A percentile compares a stretch with the other conserved stretches of the same genome.
Conservation (phyloP, 2,113 vertebrate genomes). For the Silurus glanis region DNA sequence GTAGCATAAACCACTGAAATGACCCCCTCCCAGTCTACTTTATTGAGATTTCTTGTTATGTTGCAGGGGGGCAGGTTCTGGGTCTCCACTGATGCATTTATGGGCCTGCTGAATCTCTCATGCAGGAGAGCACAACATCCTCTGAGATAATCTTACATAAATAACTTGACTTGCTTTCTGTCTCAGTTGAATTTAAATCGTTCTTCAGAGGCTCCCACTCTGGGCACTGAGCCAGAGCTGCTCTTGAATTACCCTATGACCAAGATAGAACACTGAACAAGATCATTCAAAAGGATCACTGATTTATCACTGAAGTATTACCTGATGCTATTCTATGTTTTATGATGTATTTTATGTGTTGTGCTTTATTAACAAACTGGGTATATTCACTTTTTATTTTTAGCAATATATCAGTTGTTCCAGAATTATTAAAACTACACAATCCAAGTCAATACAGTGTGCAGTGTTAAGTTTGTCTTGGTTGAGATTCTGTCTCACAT, state of each 20-base stretch:
- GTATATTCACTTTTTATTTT: constrained; percentile 14
- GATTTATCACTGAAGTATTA: constrained; percentile 22
- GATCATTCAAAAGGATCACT: background rate
- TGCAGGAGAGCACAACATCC: constrained; percentile 52
- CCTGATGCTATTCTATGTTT: constrained; percentile 24
- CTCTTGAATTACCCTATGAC: constrained; percentile 39
- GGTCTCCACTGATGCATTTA: constrained; percentile 39
- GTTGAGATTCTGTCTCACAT: background rate
- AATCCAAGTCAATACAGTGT: background rate
- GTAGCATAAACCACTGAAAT: constrained; percentile 5
- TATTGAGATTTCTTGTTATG: constrained; percentile 15
- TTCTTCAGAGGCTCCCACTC: constrained; percentile 43
- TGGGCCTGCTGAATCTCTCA: constrained; percentile 56
- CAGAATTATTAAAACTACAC: background rate
- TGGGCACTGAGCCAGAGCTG: constrained; percentile 61
- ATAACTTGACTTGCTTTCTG: constrained; percentile 27
- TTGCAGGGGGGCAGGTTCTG: background rate
- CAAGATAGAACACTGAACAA: constrained; percentile 29
- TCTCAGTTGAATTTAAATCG: constrained; percentile 42
- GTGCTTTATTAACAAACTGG: background rate
- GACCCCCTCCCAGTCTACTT: constrained; percentile 31
- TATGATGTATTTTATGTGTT: background rate
- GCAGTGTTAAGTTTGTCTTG: background rate
- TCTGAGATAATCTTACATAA: constrained; percentile 39
- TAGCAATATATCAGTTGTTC: background rate